Evolutionary conservation across 2,888 invertebrate genomes (phyloP).

Genomic region (Microctonus aethiopoides): DNA sequence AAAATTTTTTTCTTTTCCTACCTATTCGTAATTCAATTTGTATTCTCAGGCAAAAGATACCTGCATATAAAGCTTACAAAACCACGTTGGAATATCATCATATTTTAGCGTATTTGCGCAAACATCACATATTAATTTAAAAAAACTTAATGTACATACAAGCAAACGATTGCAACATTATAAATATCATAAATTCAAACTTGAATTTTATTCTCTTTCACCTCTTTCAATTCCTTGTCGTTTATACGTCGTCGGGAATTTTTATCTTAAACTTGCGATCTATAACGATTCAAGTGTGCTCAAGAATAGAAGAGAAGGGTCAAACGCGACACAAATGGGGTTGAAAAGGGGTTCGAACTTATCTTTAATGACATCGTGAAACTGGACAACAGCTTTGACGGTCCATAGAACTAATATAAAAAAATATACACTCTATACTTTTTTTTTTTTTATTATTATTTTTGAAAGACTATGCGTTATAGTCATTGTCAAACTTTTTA

Average conservation of each 20-base stretch:
- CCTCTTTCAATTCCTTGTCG: conserved; percentile 9
- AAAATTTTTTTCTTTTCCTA: background rate
- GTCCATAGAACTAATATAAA: conserved; percentile 56
- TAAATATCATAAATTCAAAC: no score
- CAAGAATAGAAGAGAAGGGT: conserved; percentile 28
- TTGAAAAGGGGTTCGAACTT: conserved; percentile 57
- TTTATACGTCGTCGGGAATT: conserved; percentile 18
- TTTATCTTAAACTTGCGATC: conserved; percentile 28
- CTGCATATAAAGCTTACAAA: no score
- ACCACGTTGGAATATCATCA: background rate
- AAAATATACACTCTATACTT: conserved; percentile 26
- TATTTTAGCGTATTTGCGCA: no score
- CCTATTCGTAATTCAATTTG: conserved; percentile 18
- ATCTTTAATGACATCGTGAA: conserved; percentile 66
- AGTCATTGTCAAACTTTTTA: no score
- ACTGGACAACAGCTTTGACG: conserved; percentile 40
- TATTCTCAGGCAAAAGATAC: conserved; percentile 13
- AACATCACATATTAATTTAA: background rate
- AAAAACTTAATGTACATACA: no score
- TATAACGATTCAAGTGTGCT: conserved; percentile 11
- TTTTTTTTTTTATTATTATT: conserved; percentile 19
- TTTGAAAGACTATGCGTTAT: background rate
- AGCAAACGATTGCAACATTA: conserved; percentile 29
- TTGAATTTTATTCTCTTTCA: no score
- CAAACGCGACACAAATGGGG: conserved; percentile 31